Evolutionary conservation across 2,888 invertebrate species (phyloP), one percentile per base, ranked within the genome.

Genomic region (Chalcosyrphus nemorum): DNA sequence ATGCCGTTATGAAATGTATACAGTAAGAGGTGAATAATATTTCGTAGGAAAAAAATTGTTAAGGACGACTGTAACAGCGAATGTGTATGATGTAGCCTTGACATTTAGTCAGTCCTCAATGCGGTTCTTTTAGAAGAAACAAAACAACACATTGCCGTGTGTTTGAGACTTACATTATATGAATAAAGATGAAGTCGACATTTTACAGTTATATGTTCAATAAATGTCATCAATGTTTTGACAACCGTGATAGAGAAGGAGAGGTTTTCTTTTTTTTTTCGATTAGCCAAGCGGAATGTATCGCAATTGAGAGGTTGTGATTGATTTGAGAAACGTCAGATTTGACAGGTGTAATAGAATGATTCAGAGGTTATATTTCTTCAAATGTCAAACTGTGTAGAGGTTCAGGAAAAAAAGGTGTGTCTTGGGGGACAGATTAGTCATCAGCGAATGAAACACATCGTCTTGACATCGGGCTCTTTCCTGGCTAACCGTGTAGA

Each of bases 1-100:
- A n/a, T 75, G 47, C 65, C 57, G 65, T 57, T 72, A 72, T 72
- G 72, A 72, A 61, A 72, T 41, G 72, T 71, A 45, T 47, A 41
- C 59, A 4, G 29, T 13, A 59, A 41, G 59, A 32, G 27, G 29
- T 45, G 45, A 43, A 29, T 19, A 19, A 45, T 61, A 29, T 29
- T 45, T 63, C n/a, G 47, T 47, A 17, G 24, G n/a, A 29, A 45
- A 50, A 50, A 27, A 9, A 35, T 5, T 4, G 11, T 45, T 43
- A 61, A 43, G 63, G 63, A 41, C 59, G 32, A 29, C 19, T 43
- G 6, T n/a, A 27, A 13, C 13, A 7, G 7, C 17, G 45, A 43
- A 17, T 52, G 65, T 50, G 47, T 52, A 24, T 66, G 65, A 66
- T 52, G 41, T 27, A 43, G 43, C 66, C 54, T 66, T 66, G 66